Evolutionary conservation across 2,113 vertebrate species (phyloP), one percentile per base, ranked within the genome.

Genomic region (Phodopus roborovskii): DNA sequence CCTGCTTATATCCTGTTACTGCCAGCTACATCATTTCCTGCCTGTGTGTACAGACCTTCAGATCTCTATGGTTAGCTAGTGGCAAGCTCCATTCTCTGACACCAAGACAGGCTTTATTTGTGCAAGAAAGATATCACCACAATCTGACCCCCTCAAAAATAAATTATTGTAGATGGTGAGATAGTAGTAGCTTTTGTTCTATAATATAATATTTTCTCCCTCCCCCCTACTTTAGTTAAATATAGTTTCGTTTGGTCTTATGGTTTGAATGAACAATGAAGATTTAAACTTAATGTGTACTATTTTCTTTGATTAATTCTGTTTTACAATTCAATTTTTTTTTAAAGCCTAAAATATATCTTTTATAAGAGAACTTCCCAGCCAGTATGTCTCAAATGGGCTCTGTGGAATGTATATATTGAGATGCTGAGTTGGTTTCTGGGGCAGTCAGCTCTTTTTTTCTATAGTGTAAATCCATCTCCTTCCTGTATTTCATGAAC

Each of bases 291-390:
- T 71, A 28, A 4, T 58, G 8, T 92, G 87, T 90, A 39, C n/a
- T 17, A 56, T 92, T 90, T 83, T 82, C 45, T 96, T 64, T 75
- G 42, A n/a, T 53, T 94, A 7, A 60, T 91, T 87, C 92, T 75
- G 53, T 50, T 86, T 84, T 56, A n/a, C 26, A 90, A 94, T 4
- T 85, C 19, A 68, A 26, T n/a, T n/a, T 89, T 53, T 16, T 60
- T 88, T 58, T 73, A n/a, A 87, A 92, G 5, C 74, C 30, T 42
- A 58, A 94, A 82, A 60, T 60, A 2, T 70, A 39, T 96, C 17
- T 89, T 96, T 93, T 74, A 33, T 2, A 66, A 86, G 94, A 79
- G 39, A 82, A 77, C 50, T 68, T 95, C n/a, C 62, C 10, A 94
- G 77, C 12, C 36, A n/a, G 1, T 50, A 36, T 87, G n/a, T n/a